Percentiles rank a stretch among this genome's conserved stretches.
Evolutionary conservation across 1,140 invertebrate species (phyloP).

Genomic region (Zaprionus ghesquierei): DNA sequence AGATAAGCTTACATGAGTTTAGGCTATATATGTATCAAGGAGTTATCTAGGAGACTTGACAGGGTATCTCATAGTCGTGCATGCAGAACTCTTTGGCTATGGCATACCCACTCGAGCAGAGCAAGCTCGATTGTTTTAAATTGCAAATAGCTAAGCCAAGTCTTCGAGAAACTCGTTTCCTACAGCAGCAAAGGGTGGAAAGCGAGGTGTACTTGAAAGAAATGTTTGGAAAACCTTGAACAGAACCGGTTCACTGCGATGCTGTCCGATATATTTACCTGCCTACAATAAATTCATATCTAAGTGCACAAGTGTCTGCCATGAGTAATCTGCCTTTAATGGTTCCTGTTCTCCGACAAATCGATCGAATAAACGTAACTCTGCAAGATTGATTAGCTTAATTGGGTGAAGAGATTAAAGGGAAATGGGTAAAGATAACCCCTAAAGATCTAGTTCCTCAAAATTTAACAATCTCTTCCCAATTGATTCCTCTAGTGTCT

Average conservation of each 20-base stretch:
- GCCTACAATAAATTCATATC: background rate
- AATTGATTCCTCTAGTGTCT: background rate
- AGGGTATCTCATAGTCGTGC: background rate
- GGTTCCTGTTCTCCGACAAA: background rate
- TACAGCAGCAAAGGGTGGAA: conserved; percentile 67
- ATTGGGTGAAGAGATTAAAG: background rate
- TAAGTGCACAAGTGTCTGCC: background rate
- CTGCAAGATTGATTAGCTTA: background rate
- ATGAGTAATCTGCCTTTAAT: conserved; percentile 1
- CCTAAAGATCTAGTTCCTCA: background rate
- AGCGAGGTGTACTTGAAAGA: conserved; percentile 71
- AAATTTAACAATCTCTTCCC: background rate
- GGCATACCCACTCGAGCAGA: background rate
- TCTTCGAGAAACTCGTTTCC: conserved; percentile 69
- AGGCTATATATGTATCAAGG: no score
- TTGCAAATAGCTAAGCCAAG: conserved; percentile 64
- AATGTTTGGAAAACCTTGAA: conserved; percentile 52
- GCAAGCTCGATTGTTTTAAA: conserved; percentile 24
- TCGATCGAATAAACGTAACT: background rate
- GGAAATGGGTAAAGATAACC: background rate
- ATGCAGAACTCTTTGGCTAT: background rate
- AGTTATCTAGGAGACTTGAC: background rate
- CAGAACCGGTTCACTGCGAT: conserved; percentile 48
- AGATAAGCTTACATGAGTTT: background rate
- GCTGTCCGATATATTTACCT: conserved; percentile 14